Evolutionary conservation across 2,113 vertebrate genomes (phyloP).

Genomic region (Tichodroma muraria): DNA sequence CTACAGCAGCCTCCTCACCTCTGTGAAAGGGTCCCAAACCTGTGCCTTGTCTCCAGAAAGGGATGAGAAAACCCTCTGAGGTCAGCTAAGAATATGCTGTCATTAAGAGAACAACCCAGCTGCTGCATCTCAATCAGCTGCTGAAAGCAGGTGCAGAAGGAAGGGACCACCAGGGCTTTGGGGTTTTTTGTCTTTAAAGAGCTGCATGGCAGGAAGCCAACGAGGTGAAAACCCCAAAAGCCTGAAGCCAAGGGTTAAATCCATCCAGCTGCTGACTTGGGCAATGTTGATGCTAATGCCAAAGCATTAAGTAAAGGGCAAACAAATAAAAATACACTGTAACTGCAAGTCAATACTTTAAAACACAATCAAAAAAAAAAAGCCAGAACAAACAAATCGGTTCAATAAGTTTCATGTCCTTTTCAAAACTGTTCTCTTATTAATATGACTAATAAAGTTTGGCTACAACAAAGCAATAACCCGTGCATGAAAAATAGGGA

Average conservation of each 20-base stretch:
- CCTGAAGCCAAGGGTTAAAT: not conserved
- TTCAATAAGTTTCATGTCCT: not conserved
- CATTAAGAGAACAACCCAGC: not conserved
- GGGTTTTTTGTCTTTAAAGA: not conserved
- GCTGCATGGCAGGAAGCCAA: not conserved
- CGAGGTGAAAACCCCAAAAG: not conserved
- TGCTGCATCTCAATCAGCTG: not conserved
- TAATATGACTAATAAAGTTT: not conserved
- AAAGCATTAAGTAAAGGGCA: not conserved
- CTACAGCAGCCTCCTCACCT: not conserved
- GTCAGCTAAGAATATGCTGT: not conserved
- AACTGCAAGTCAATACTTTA: not conserved
- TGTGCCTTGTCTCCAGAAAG: not conserved
- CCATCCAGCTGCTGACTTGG: not conserved
- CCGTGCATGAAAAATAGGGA: not conserved
- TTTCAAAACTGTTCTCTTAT: not conserved
- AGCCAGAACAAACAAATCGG: not conserved
- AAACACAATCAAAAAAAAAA: not conserved
- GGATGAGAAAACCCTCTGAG: not conserved
- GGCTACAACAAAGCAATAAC: not conserved
- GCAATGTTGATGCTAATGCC: not conserved
- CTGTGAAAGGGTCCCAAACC: not conserved
- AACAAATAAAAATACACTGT: not conserved
- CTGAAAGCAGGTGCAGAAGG: not conserved
- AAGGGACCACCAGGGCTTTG: not conserved